Percentiles rank a stretch among this genome's conserved stretches.
These are phyloP conservation scores for Cheirogaleus major DNA, from an alignment of 2,797 vertebrate genomes.

Conservation along the genomic window DNA sequence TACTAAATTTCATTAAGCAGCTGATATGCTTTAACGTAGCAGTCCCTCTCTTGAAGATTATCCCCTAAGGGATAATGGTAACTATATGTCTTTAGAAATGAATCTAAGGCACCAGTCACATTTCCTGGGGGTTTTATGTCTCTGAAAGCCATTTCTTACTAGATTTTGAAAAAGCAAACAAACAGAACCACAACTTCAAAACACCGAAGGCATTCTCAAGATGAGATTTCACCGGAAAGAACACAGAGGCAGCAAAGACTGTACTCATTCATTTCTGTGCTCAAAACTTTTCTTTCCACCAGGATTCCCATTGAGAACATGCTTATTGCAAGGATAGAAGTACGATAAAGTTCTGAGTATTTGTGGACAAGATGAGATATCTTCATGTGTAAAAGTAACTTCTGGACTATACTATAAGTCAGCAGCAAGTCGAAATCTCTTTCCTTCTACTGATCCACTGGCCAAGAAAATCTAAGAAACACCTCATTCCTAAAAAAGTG, in stretches of 20 bases:
- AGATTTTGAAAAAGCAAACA: not conserved
- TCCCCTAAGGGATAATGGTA: not conserved
- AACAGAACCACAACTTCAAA: not conserved
- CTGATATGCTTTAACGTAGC: constrained; percentile 7
- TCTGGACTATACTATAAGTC: not conserved
- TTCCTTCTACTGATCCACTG: not conserved
- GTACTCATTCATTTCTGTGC: not conserved
- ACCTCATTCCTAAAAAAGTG: not conserved
- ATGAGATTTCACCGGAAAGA: constrained; percentile 1
- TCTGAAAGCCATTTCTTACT: not conserved
- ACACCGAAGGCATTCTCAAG: not conserved
- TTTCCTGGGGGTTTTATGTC: constrained; percentile 32
- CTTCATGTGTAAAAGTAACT: not conserved
- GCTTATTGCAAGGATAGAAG: not conserved
- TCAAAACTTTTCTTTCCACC: constrained; percentile 1
- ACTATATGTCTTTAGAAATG: not conserved
- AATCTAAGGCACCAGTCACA: not conserved
- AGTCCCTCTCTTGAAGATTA: not conserved
- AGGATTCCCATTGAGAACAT: not conserved
- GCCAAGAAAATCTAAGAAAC: not conserved
- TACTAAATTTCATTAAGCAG: not conserved
- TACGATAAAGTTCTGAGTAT: not conserved
- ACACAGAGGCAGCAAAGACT: not conserved
- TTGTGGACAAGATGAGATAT: not conserved
- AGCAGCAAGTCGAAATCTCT: not conserved